phyloP scores from a whole-genome alignment of 92 coral and sea anemone species.

The Siderastrea siderea region DNA sequence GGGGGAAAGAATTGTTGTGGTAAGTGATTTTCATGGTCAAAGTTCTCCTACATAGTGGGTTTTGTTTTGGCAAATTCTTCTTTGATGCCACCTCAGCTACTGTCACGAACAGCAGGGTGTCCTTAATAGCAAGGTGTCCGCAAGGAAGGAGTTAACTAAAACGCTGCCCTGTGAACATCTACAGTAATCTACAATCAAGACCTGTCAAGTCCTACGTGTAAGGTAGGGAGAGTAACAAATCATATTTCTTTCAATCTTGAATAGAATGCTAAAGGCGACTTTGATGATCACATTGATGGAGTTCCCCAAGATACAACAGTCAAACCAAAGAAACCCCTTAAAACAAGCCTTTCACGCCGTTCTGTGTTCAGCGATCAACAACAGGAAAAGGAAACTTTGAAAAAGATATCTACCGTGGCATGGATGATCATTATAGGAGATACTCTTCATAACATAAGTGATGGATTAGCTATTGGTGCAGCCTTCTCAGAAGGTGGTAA shows the following conservation, averaged over 20 bases:
- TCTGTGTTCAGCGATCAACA: conserved; percentile 79
- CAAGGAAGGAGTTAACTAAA: too few species aligned
- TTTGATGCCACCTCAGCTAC: too few species aligned
- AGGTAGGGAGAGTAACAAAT: background rate
- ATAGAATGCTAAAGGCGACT: conserved; percentile 29
- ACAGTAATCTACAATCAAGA: too few species aligned
- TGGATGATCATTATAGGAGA: conserved; percentile 99
- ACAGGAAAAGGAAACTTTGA: background rate
- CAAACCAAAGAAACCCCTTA: conserved; percentile 55
- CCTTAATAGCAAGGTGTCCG: too few species aligned
- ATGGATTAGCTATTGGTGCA: conserved; percentile 98
- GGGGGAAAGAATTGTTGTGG: too few species aligned
- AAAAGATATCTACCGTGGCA: conserved; percentile 37
- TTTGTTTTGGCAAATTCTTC: too few species aligned
- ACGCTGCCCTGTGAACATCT: too few species aligned
- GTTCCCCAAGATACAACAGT: background rate
- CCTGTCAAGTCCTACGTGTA: too few species aligned
- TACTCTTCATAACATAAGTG: conserved; percentile 93
- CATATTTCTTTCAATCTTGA: background rate
- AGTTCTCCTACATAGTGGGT: too few species aligned
- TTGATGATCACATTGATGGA: background rate
- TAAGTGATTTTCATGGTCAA: too few species aligned
- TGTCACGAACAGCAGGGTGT: too few species aligned
- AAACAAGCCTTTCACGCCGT: conserved; percentile 64
- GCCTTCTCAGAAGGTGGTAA: conserved; percentile 88